Percentiles rank a stretch among this genome's conserved stretches.
Evolutionary conservation across 2,113 vertebrate genomes (phyloP).

Genomic region (Mormyrus lacerda): DNA sequence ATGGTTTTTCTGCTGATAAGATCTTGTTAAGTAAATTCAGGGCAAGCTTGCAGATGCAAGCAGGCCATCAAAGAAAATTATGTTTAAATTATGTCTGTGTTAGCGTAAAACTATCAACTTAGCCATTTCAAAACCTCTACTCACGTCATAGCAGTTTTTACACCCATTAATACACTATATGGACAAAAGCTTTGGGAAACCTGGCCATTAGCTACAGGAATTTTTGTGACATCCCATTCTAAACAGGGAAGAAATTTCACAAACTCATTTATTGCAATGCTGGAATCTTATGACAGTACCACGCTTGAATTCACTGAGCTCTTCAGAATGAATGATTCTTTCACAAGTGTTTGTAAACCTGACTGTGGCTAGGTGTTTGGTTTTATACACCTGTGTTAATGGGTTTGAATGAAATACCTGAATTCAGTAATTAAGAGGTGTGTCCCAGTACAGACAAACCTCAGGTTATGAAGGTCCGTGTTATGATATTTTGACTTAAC

Average conservation of each 20-base stretch:
- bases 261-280: neutral
- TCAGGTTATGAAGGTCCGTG: neutral
- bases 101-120: neutral
- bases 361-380: neutral
- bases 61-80: neutral
- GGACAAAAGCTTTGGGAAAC: neutral
- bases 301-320: neutral
- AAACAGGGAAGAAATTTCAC: neutral
- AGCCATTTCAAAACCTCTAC: neutral
- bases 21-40: neutral
- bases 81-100: neutral
- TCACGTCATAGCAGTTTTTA: neutral
- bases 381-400: neutral
- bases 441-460: neutral
- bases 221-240: neutral
- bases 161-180: neutral
- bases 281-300: neutral
- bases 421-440: neutral
- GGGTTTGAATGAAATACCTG: neutral
- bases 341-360: neutral
- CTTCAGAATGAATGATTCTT: neutral
- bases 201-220: neutral
- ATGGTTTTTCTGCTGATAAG: neutral
- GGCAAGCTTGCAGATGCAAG: neutral
- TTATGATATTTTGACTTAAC: neutral